Conservation (phyloP, 2,113 vertebrate species). For the Hippocampus comes region DNA sequence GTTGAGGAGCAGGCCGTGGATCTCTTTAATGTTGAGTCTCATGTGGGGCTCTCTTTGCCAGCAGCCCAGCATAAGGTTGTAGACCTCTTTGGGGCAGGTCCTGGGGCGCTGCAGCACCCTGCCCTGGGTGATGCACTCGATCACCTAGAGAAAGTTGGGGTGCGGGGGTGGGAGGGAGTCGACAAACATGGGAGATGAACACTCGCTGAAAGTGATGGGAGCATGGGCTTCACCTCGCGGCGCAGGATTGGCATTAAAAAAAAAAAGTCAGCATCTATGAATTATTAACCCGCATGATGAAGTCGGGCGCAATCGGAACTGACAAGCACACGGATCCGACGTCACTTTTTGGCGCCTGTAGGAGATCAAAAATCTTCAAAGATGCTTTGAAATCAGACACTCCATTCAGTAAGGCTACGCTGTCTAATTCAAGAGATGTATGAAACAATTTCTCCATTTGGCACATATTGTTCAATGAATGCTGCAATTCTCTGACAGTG, state of each 20-base stretch:
- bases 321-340: constrained; percentile 17
- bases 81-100: constrained; percentile 96
- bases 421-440: neutral
- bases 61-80: constrained; percentile 98
- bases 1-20: constrained; percentile 92
- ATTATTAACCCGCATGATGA: constrained; percentile 31
- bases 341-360: neutral
- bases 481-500: neutral
- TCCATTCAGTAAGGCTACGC: neutral
- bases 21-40: constrained; percentile 97
- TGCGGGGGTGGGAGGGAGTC: neutral
- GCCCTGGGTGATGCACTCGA: constrained; percentile 98
- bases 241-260: constrained; percentile 1
- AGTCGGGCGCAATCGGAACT: constrained; percentile 18
- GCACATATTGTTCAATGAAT: neutral
- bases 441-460: neutral
- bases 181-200: neutral
- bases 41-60: constrained; percentile 98
- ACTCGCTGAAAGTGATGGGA: constrained; percentile 13
- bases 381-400: neutral
- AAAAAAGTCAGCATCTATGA: constrained; percentile 38
- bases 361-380: constrained; percentile 5
- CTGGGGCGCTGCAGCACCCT: constrained; percentile 94
- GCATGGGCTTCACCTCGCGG: constrained; percentile 13
- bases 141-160: constrained; percentile 76